These are phyloP conservation scores for Gobio occitaniae DNA, from an alignment of 2,797 vertebrate genomes.

Conservation along the genomic window DNA sequence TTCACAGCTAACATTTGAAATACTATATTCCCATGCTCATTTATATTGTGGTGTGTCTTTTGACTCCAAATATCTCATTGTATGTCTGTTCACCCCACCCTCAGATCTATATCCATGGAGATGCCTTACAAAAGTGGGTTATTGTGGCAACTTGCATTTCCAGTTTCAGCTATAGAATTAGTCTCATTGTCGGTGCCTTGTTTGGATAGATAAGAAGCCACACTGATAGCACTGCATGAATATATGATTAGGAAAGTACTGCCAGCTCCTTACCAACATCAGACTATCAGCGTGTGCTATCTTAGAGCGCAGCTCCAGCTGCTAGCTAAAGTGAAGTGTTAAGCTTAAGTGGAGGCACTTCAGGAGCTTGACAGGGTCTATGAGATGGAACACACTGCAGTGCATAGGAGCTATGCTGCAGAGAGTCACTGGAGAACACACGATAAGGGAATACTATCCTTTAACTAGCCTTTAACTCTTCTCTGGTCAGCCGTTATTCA, in stretches of 20 bases:
- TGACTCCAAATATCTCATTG: background rate
- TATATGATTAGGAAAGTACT: slow-evolving; percentile 30
- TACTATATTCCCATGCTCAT: background rate
- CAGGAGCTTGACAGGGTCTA: background rate
- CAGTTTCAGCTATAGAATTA: slow-evolving; percentile 19
- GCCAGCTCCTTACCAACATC: slow-evolving; percentile 14
- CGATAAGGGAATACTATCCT: background rate
- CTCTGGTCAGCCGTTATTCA: background rate
- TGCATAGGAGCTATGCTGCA: background rate
- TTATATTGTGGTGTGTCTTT: slow-evolving; percentile 13
- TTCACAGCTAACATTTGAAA: slow-evolving; percentile 14
- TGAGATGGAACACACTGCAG: slow-evolving; percentile 18
- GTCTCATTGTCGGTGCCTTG: slow-evolving; percentile 13
- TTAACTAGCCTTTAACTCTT: background rate
- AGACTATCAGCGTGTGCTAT: slow-evolving; percentile 28
- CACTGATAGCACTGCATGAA: slow-evolving; percentile 25
- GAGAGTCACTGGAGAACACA: background rate
- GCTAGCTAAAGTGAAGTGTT: slow-evolving; percentile 20
- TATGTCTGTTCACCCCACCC: slow-evolving; percentile 15
- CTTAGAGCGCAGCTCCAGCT: slow-evolving; percentile 22
- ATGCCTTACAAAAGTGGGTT: slow-evolving; percentile 29
- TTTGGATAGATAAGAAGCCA: slow-evolving; percentile 33
- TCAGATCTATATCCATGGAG: background rate
- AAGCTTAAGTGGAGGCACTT: slow-evolving; percentile 17
- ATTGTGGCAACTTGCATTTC: slow-evolving; percentile 38